Conservation (phyloP, 2,113 vertebrate genomes). For the Nothocercus nigrocapillus region DNA sequence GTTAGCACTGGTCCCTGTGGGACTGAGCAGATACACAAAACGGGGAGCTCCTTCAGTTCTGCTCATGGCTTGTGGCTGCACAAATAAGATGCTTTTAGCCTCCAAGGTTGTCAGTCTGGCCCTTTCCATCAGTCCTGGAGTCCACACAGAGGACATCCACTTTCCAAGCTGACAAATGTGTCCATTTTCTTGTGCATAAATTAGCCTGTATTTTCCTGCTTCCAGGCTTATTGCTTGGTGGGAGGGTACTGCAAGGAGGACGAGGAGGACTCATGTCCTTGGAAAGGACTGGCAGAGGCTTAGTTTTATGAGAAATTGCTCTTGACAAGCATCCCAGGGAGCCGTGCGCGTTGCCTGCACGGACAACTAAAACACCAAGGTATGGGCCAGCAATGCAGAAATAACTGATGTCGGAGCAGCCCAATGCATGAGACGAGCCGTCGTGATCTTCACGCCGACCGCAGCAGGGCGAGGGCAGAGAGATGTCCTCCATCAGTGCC, state of each 20-base stretch:
- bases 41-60: not conserved
- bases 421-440: not conserved
- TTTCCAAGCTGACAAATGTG: not conserved
- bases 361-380: not conserved
- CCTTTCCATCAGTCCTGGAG: not conserved
- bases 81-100: not conserved
- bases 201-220: not conserved
- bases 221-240: not conserved
- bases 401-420: not conserved
- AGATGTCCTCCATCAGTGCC: not conserved
- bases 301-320: conserved; percentile 36
- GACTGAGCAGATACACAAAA: not conserved
- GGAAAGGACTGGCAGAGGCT: conserved; percentile 29
- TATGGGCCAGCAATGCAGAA: conserved; percentile 34
- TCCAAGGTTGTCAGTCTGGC: not conserved
- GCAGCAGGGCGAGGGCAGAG: not conserved
- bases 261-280: conserved; percentile 14
- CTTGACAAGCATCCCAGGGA: conserved; percentile 43
- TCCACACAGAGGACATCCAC: not conserved
- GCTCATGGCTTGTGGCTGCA: not conserved
- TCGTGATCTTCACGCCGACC: not conserved
- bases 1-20: not conserved
- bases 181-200: not conserved
- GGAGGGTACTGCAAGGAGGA: not conserved
- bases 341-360: not conserved